Base-by-base conservation (phyloP, 2,797 vertebrate genomes). In the Aphelocoma californica region DNA sequence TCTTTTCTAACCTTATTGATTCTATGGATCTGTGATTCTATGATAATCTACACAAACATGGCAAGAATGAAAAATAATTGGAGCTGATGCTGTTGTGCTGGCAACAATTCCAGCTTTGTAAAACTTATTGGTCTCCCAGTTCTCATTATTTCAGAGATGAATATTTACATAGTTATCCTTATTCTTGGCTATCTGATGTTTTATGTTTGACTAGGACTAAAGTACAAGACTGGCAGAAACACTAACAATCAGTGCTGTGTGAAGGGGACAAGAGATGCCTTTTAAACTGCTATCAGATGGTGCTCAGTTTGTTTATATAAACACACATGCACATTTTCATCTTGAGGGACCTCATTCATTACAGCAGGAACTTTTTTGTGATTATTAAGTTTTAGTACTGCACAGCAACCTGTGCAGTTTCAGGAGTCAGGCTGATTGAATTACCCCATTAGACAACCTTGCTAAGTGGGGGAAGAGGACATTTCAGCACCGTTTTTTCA, bases 371-470 rank as follows among this genome's bases (percentile, higher is more conserved):
- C 29, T 97, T 93, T 93, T 78, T 62, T 71, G 42, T 81, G 67
- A 47, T 91, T 92, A 80, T 88, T 91, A 47, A 91, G 56, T 80
- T 94, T 80, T 61, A 57, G 70, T 75, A 60, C 50, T 86, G 65
- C 78, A 61, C 28, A 75, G 56, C 28, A 92, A 91, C 67, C 86
- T 94, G 54, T 61, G 34, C 88, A 74, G 29, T 93, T 93, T 96
- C 84, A 92, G 85, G 40, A 91, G 45, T 82, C 21, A 47, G 70
- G n/a, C 50, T 88, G 82, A 96, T 94, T 93, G 71, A 84, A 81
- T 96, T 96, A 96, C 38, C 26, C 67, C 51, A 18, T 95, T 95
- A 94, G 34, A 29, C 62, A 81, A 26, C 45, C 31, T 87, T 14
- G 21, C 47, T 73, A 72, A 90, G 29, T 14, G 9, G 34, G n/a